A percentile compares a stretch with the other conserved stretches of the same genome.
Evolutionary conservation across 2,888 invertebrate genomes (phyloP).

Genomic region (Pollenia labialis): DNA sequence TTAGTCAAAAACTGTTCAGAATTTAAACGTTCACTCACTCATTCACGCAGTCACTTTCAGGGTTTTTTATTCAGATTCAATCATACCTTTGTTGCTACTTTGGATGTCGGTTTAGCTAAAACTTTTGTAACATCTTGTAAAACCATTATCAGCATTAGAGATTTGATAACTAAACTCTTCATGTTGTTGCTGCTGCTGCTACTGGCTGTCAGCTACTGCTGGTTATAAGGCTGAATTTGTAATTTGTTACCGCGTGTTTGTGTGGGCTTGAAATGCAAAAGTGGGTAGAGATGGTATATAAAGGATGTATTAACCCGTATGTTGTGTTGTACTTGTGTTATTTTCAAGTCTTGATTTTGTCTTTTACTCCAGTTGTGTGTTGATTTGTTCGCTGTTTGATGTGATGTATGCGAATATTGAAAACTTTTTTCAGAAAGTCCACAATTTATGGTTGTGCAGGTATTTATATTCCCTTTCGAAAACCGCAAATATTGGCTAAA

Average conservation of each 20-base stretch:
- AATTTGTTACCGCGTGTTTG: slow-evolving; percentile 4
- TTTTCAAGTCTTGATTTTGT: slow-evolving; percentile 15
- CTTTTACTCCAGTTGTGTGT: not conserved
- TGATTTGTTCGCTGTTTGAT: slow-evolving; percentile 15
- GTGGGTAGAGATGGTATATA: not conserved
- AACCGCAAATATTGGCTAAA: slow-evolving; percentile 45
- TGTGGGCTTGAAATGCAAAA: not conserved
- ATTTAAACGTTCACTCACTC: slow-evolving; percentile 9
- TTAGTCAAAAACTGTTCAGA: not conserved
- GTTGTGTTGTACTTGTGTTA: slow-evolving; percentile 14
- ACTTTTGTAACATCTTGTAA: slow-evolving; percentile 65
- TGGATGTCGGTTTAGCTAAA: slow-evolving; percentile 53
- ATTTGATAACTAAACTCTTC: slow-evolving; percentile 61
- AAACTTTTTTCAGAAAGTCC: slow-evolving; percentile 63
- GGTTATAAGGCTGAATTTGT: not conserved
- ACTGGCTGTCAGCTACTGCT: slow-evolving; percentile 25
- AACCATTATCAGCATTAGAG: slow-evolving; percentile 63
- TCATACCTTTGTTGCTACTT: slow-evolving; percentile 49
- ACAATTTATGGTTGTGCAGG: slow-evolving; percentile 59
- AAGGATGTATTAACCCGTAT: not conserved
- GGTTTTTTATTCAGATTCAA: not conserved
- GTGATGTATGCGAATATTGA: slow-evolving; percentile 64
- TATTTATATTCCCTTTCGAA: slow-evolving; percentile 71
- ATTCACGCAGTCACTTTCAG: not conserved
- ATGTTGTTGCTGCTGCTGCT: slow-evolving; percentile 30